Percentiles rank a stretch among this genome's conserved stretches.
Evolutionary conservation across 2,797 vertebrate species (phyloP).

Genomic region (Xyrichtys novacula): DNA sequence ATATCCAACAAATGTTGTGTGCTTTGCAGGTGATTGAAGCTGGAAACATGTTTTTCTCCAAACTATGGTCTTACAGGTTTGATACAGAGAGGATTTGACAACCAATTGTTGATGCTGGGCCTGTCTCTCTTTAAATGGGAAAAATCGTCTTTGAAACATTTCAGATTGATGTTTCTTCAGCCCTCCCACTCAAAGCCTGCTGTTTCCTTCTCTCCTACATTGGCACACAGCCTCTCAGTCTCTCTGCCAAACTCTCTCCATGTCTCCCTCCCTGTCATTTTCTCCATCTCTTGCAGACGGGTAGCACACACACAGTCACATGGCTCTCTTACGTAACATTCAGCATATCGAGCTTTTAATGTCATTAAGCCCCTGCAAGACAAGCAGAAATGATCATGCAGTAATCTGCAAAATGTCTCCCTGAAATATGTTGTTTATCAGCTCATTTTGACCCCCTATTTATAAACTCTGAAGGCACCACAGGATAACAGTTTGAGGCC

Average conservation of each 20-base stretch:
- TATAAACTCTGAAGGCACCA: conserved; percentile 1
- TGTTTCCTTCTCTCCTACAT: conserved; percentile 42
- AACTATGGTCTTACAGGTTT: conserved; percentile 15
- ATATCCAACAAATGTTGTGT: background rate
- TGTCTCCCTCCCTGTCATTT: conserved; percentile 6
- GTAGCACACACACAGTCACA: conserved; percentile 46
- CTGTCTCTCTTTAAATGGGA: conserved; percentile 4
- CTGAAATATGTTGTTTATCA: conserved; percentile 30
- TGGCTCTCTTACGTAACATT: conserved; percentile 55
- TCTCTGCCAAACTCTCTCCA: conserved; percentile 32
- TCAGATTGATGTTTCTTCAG: conserved; percentile 42
- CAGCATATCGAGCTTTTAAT: conserved; percentile 30
- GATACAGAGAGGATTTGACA: conserved; percentile 17
- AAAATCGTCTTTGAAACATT: conserved; percentile 26
- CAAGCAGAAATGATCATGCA: conserved; percentile 27
- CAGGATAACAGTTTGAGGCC: background rate
- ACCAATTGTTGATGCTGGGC: background rate
- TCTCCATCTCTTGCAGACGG: conserved; percentile 24
- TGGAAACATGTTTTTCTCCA: background rate
- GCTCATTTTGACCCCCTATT: conserved; percentile 11
- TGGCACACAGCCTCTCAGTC: conserved; percentile 38
- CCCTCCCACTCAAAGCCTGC: conserved; percentile 64
- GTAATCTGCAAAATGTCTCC: conserved; percentile 27
- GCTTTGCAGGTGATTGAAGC: background rate
- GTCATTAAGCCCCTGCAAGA: conserved; percentile 43